phyloP scores from a whole-genome alignment of 2,888 invertebrate species.

The Acleris laterana region DNA sequence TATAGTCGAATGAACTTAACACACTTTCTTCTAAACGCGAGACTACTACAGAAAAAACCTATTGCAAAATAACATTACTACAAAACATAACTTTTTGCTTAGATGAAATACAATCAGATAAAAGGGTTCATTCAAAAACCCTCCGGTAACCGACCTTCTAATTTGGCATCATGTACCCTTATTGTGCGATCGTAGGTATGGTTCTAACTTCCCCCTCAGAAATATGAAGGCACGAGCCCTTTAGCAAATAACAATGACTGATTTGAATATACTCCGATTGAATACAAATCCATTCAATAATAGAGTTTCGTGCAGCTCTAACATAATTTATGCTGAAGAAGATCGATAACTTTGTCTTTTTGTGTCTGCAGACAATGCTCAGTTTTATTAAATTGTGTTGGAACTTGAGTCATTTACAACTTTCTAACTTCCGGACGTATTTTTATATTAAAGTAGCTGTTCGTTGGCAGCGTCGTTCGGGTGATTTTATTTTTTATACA shows the following conservation, averaged over 20 bases:
- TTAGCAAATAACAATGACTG: constrained; percentile 69
- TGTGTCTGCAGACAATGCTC: constrained; percentile 17
- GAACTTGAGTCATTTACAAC: too few relatives aligned
- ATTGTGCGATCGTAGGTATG: constrained; percentile 2
- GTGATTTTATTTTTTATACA: too few relatives aligned
- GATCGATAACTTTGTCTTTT: constrained; percentile 44
- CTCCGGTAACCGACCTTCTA: constrained; percentile 4
- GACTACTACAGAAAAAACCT: too few relatives aligned
- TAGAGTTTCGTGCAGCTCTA: constrained; percentile 48
- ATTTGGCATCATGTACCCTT: constrained; percentile 7
- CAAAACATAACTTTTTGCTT: too few relatives aligned
- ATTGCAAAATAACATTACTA: too few relatives aligned
- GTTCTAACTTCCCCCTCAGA: constrained; percentile 27
- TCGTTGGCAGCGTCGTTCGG: too few relatives aligned
- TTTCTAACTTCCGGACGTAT: too few relatives aligned
- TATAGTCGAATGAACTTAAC: too few relatives aligned
- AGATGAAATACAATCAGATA: neutral
- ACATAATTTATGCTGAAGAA: constrained; percentile 55
- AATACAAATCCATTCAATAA: constrained; percentile 67
- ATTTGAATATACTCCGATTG: constrained; percentile 70
- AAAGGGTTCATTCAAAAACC: neutral
- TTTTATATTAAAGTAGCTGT: neutral
- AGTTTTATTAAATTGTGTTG: neutral
- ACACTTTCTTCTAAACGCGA: too few relatives aligned
- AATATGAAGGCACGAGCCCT: constrained; percentile 51